Evolutionary conservation across 2,888 invertebrate genomes (phyloP), one percentile per base, ranked within the genome.

Genomic region (Eupithecia subumbrata): DNA sequence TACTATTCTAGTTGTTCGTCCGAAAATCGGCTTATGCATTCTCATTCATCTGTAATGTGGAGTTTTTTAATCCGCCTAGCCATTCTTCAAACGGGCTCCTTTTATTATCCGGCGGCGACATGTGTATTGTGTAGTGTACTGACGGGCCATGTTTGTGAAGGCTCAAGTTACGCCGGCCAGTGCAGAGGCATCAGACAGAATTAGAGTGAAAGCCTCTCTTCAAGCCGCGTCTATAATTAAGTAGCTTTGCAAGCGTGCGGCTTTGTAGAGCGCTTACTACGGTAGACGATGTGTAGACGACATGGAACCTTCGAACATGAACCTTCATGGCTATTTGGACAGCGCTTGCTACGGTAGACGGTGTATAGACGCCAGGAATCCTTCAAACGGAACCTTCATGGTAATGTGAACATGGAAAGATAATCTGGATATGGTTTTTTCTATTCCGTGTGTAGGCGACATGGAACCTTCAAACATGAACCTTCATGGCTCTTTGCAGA

Each of bases 151-250:
- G 40, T 72, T 71, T 60, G 66, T 22, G 1, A 73, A 72, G 67
- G 78, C 30, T 76, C 78, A 63, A 71, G 68, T 68, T 68, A 25
- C 25, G 22, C 45, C 71, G 70, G 52, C 48, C 75, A 34, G 70
- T 63, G 60, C 72, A 72, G n/a, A 34, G 34, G 60, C 40, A 73
- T 30, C 72, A 69, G 68, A 67, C 73, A 56, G 56, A 76, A 43
- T 78, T 74, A 76, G 71, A 74, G 72, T 71, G 76, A 78, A 73
- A 78, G 73, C 73, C 48, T 84, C 84, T 87, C 85, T 85, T 84
- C 86, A 85, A 87, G 89, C 87, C 86, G 85, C 85, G 83, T 89
- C 68, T 87, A 86, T 90, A 90, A 90, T 90, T 89, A 90, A 89
- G 40, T 45, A 68, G 85, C 86, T 87, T 83, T 83, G 82, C 83